A percentile compares a stretch with the other conserved stretches of the same genome.
phyloP scores from a whole-genome alignment of 2,888 invertebrate species.

The Luperina nickerlii region DNA sequence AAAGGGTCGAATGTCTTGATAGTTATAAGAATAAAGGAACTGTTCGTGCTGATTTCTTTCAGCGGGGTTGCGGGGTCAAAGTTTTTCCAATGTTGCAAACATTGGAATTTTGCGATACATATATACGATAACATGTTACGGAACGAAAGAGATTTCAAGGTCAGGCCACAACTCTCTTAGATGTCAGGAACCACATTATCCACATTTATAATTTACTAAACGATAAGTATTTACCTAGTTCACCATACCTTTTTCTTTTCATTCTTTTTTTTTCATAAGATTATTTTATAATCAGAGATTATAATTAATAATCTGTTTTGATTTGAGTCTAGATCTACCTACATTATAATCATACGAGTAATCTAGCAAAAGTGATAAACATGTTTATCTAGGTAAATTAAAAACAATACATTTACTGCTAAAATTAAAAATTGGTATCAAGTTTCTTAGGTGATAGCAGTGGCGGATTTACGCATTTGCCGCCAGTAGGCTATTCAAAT shows the following conservation, averaged over 20 bases:
- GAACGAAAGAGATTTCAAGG: constrained; percentile 35
- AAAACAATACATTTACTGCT: background rate
- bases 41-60: constrained; percentile 19
- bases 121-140: background rate
- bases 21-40: constrained; percentile 14
- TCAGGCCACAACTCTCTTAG: constrained; percentile 10
- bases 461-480: no score
- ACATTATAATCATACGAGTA: constrained; percentile 1
- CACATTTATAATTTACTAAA: background rate
- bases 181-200: background rate
- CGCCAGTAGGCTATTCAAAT: no score
- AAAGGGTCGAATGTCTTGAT: constrained; percentile 10
- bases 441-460: background rate
- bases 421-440: background rate
- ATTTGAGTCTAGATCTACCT: background rate
- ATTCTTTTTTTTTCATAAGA: background rate
- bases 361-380: constrained; percentile 2
- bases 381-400: constrained; percentile 3
- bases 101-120: constrained; percentile 37
- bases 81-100: constrained; percentile 5
- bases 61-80: constrained; percentile 30
- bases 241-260: background rate
- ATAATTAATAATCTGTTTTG: background rate
- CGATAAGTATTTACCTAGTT: constrained; percentile 4
- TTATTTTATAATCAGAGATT: background rate